phyloP scores from a whole-genome alignment of 2,113 vertebrate genomes.

The Pterocles orientalis region DNA sequence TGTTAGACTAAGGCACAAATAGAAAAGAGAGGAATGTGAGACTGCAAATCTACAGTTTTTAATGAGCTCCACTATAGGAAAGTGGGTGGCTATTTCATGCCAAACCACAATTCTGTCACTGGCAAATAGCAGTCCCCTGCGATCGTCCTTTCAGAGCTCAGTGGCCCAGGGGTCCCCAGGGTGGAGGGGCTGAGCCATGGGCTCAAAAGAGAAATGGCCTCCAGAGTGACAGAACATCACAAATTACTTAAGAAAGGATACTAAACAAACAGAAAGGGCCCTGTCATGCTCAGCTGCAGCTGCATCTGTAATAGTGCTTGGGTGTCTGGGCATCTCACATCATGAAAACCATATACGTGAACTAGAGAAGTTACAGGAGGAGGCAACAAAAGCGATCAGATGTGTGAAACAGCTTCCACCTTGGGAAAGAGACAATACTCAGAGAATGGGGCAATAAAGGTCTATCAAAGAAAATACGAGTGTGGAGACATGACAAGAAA shows the following conservation, averaged over 20 bases:
- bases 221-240: background rate
- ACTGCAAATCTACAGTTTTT: background rate
- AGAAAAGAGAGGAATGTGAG: background rate
- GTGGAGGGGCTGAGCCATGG: background rate
- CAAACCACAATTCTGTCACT: background rate
- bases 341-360: background rate
- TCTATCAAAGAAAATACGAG: background rate
- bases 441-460: background rate
- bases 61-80: background rate
- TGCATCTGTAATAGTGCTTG: background rate
- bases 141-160: background rate
- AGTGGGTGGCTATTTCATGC: background rate
- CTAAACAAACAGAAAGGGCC: background rate
- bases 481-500: background rate
- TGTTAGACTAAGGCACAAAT: background rate
- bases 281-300: background rate
- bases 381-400: background rate
- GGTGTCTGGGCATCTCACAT: background rate
- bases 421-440: background rate
- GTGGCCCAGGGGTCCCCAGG: background rate
- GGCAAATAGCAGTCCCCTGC: fast-evolving
- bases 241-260: background rate
- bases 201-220: background rate
- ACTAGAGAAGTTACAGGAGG: background rate
- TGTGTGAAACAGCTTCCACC: background rate